These are phyloP conservation scores for Sarcophaga subvicina DNA, from an alignment of 2,888 invertebrate genomes.

Conservation along the genomic window DNA sequence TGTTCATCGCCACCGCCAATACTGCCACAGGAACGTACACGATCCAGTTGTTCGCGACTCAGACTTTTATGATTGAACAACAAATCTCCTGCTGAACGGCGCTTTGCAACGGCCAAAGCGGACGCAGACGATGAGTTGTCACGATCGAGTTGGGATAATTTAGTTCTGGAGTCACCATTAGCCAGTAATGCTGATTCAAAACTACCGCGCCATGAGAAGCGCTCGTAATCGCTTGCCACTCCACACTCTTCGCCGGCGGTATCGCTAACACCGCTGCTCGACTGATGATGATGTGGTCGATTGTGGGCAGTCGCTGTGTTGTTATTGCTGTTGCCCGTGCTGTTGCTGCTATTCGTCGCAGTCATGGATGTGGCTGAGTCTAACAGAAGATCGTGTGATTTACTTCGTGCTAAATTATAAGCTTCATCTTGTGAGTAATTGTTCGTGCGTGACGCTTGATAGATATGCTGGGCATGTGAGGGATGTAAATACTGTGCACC, in stretches of 20 bases:
- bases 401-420: conserved; percentile 87
- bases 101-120: conserved; percentile 87
- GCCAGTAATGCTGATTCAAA: conserved; percentile 95
- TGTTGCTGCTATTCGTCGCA: conserved; percentile 59
- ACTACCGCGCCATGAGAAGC: conserved; percentile 96
- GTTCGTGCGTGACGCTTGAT: conserved; percentile 69
- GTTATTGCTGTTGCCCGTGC: conserved; percentile 56
- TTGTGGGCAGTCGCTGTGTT: conserved; percentile 56
- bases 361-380: conserved; percentile 81
- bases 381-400: conserved; percentile 90
- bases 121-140: conserved; percentile 86
- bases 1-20: conserved; percentile 86
- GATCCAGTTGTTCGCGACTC: conserved; percentile 88
- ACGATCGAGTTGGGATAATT: conserved; percentile 86
- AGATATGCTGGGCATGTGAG: conserved; percentile 72
- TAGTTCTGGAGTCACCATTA: conserved; percentile 90
- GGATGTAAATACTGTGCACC: conserved; percentile 75
- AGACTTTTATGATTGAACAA: conserved; percentile 90
- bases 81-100: conserved; percentile 92
- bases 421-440: conserved; percentile 70
- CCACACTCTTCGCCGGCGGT: conserved; percentile 84
- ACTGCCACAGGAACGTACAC: conserved; percentile 91
- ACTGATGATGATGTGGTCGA: conserved; percentile 81
- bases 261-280: conserved; percentile 83
- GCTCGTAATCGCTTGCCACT: conserved; percentile 93